A percentile compares a stretch with the other conserved stretches of the same genome.
These are phyloP conservation scores for Mycalesis mineus DNA, from an alignment of 2,888 invertebrate species.

Conservation along the genomic window DNA sequence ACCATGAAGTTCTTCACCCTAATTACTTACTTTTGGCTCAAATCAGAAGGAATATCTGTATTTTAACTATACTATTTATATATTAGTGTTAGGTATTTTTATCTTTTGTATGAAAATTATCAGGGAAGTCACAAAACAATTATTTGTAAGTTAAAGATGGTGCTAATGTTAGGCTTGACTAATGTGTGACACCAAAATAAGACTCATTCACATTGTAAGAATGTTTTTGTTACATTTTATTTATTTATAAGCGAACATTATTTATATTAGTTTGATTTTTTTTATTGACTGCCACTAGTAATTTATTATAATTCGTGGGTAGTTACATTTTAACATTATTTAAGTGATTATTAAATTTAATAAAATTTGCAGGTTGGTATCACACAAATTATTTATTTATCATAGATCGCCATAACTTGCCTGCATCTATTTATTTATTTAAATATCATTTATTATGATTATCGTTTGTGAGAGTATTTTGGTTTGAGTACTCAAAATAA, in stretches of 20 bases:
- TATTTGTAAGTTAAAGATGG: slow-evolving; percentile 74
- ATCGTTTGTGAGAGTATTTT: slow-evolving; percentile 73
- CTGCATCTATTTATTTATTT: slow-evolving; percentile 75
- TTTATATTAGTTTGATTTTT: slow-evolving; percentile 70
- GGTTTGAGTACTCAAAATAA: slow-evolving; percentile 71
- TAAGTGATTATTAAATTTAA: slow-evolving; percentile 52
- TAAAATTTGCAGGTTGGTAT: slow-evolving; percentile 72
- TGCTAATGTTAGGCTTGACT: slow-evolving; percentile 76
- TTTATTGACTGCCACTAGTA: slow-evolving; percentile 75
- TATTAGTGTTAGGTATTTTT: slow-evolving; percentile 76
- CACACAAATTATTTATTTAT: slow-evolving; percentile 69
- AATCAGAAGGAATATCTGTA: slow-evolving; percentile 69
- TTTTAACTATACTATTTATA: slow-evolving; percentile 72
- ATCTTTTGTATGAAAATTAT: slow-evolving; percentile 75
- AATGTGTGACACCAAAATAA: slow-evolving; percentile 77
- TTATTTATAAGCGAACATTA: slow-evolving; percentile 74
- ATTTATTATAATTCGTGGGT: slow-evolving; percentile 58
- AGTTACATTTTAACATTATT: slow-evolving; percentile 45
- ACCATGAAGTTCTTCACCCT: slow-evolving; percentile 59
- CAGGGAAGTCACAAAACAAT: slow-evolving; percentile 75
- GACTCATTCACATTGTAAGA: slow-evolving; percentile 72
- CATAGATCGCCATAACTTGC: slow-evolving; percentile 76
- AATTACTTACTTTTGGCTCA: slow-evolving; percentile 65
- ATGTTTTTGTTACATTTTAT: slow-evolving; percentile 72
- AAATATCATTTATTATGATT: slow-evolving; percentile 59